Evolutionary conservation across 2,797 vertebrate genomes (phyloP).

Genomic region (Betta splendens): DNA sequence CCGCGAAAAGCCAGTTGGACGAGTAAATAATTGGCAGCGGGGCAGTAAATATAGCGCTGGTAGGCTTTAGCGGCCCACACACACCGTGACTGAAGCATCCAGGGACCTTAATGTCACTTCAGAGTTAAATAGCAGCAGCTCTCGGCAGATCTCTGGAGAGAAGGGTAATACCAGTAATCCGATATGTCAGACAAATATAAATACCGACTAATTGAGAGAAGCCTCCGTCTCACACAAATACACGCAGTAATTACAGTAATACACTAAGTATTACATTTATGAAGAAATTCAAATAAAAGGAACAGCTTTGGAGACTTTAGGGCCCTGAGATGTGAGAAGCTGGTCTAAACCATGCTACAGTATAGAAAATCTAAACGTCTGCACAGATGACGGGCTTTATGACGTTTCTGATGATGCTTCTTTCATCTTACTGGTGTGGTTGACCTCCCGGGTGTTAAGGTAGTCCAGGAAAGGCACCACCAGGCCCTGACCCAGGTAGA

Average conservation of each 20-base stretch:
- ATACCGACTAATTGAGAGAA: slow-evolving; percentile 44
- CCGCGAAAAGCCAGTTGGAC: slow-evolving; percentile 52
- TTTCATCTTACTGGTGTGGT: slow-evolving; percentile 86
- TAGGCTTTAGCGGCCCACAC: slow-evolving; percentile 60
- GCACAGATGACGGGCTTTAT: background rate
- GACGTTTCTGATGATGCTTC: background rate
- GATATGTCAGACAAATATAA: slow-evolving; percentile 38
- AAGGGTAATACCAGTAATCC: slow-evolving; percentile 26
- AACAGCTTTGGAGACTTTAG: no score
- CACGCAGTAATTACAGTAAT: slow-evolving; percentile 9
- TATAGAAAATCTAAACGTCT: background rate
- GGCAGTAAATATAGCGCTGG: slow-evolving; percentile 70
- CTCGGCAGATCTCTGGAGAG: slow-evolving; percentile 39
- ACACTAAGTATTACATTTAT: slow-evolving; percentile 6
- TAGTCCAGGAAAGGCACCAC: slow-evolving; percentile 90
- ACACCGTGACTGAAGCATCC: slow-evolving; percentile 25
- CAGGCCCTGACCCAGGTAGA: slow-evolving; percentile 89
- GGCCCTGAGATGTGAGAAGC: background rate
- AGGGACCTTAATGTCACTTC: slow-evolving; percentile 53
- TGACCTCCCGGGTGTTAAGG: slow-evolving; percentile 86
- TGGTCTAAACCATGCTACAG: background rate
- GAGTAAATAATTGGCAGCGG: slow-evolving; percentile 66
- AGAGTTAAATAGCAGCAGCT: slow-evolving; percentile 49
- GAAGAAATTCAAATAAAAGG: no score
- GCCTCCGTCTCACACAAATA: slow-evolving; percentile 24